These are phyloP conservation scores for Philaenus spumarius DNA, from an alignment of 1,140 invertebrate species.

Conservation along the genomic window DNA sequence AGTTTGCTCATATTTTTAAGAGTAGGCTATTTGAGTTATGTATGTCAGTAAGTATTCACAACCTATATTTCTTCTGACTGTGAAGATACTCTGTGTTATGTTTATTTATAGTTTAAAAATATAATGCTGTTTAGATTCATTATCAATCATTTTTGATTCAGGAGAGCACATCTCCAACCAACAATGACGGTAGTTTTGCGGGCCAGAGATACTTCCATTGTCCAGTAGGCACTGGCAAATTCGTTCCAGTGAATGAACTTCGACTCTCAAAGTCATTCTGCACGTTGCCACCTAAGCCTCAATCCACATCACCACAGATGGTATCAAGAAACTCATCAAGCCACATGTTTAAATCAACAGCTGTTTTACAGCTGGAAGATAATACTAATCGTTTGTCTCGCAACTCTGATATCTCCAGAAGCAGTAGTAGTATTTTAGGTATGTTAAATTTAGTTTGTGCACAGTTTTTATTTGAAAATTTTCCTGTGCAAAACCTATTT, in stretches of 20 bases:
- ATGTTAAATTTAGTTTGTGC: no score
- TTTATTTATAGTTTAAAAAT: background rate
- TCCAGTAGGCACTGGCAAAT: conserved; percentile 20
- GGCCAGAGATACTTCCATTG: conserved; percentile 22
- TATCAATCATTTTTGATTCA: conserved; percentile 7
- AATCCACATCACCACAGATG: background rate
- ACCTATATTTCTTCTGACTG: no score
- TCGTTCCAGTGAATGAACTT: conserved; percentile 21
- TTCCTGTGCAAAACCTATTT: no score
- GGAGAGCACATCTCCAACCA: conserved; percentile 14
- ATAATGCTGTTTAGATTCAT: background rate
- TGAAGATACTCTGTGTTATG: background rate
- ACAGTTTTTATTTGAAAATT: no score
- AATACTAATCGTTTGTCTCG: background rate
- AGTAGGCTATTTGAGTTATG: no score
- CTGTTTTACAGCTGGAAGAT: background rate
- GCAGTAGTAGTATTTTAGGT: no score
- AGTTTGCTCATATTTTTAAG: background rate
- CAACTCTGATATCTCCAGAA: no score
- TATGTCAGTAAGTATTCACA: no score
- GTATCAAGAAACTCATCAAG: conserved; percentile 1
- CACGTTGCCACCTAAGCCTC: background rate
- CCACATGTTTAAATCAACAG: background rate
- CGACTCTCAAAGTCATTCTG: background rate
- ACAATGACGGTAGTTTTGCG: conserved; percentile 20